These are phyloP conservation scores for Campylomormyrus tamandua DNA, from an alignment of 2,113 vertebrate species.

Conservation along the genomic window DNA sequence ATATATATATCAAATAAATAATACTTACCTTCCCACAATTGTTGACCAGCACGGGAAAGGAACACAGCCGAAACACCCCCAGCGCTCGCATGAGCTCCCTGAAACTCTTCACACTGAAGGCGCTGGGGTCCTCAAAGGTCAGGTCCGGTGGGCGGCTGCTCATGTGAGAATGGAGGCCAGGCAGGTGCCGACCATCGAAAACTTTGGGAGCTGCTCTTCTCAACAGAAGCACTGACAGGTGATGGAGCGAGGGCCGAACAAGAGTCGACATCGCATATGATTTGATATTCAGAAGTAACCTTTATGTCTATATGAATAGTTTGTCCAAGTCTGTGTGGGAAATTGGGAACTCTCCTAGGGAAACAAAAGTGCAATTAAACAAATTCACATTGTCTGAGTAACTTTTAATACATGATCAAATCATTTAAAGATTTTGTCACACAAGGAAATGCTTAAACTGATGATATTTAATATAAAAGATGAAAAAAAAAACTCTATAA, in stretches of 20 bases:
- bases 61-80: slow-evolving; percentile 62
- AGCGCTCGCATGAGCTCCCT: slow-evolving; percentile 63
- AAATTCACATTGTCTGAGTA: background rate
- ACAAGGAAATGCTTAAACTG: background rate
- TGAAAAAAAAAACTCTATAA: background rate
- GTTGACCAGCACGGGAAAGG: slow-evolving; percentile 61
- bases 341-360: background rate
- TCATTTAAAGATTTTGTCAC: background rate
- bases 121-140: slow-evolving; percentile 60
- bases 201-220: slow-evolving; percentile 26
- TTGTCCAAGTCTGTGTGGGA: background rate
- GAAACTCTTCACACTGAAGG: slow-evolving; percentile 61
- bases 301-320: background rate
- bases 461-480: background rate
- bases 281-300: background rate
- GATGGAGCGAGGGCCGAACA: slow-evolving; percentile 31
- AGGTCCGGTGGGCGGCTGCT: slow-evolving; percentile 18
- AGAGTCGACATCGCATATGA: slow-evolving; percentile 30
- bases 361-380: background rate
- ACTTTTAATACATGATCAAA: background rate
- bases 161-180: background rate
- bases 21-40: slow-evolving; percentile 57
- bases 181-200: background rate
- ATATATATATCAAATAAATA: background rate
- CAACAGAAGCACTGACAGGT: slow-evolving; percentile 33